These are phyloP conservation scores for Sarcophaga carnaria DNA, from an alignment of 2,888 invertebrate genomes.

Conservation along the genomic window DNA sequence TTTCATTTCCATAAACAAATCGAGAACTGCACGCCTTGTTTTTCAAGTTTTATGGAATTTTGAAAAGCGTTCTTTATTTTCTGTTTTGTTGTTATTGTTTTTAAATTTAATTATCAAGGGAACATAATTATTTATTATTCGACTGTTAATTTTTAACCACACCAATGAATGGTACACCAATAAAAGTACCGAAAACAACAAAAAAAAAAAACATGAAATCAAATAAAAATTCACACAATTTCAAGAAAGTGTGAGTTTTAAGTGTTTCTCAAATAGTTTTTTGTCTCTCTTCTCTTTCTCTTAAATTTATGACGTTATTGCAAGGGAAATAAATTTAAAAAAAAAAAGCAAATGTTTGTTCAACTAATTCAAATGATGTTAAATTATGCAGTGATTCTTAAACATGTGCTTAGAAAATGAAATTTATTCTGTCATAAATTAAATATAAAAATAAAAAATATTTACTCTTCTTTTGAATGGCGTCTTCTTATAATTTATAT, in stretches of 20 bases:
- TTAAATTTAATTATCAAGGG: conserved; percentile 28
- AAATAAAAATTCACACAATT: conserved; percentile 35
- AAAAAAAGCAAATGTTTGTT: background rate
- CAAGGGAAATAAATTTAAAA: background rate
- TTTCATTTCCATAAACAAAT: conserved; percentile 32
- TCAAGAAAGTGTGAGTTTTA: background rate
- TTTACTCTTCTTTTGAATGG: background rate
- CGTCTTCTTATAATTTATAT: background rate
- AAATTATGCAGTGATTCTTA: background rate
- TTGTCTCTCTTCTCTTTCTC: background rate
- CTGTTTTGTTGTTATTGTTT: background rate
- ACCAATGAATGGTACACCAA: background rate
- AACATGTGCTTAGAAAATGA: background rate
- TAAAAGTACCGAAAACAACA: background rate
- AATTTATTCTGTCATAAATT: background rate
- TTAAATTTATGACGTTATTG: background rate
- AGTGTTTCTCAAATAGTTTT: background rate
- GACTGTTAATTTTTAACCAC: conserved; percentile 15
- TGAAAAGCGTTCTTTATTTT: conserved; percentile 4
- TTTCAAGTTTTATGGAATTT: conserved; percentile 50
- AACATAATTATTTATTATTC: conserved; percentile 26
- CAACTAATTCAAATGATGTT: background rate
- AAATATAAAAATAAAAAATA: too few species aligned
- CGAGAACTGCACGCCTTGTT: conserved; percentile 48
- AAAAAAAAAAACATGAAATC: background rate